These are phyloP conservation scores for Irena cyanogastra DNA, from an alignment of 2,113 vertebrate species.

Conservation along the genomic window DNA sequence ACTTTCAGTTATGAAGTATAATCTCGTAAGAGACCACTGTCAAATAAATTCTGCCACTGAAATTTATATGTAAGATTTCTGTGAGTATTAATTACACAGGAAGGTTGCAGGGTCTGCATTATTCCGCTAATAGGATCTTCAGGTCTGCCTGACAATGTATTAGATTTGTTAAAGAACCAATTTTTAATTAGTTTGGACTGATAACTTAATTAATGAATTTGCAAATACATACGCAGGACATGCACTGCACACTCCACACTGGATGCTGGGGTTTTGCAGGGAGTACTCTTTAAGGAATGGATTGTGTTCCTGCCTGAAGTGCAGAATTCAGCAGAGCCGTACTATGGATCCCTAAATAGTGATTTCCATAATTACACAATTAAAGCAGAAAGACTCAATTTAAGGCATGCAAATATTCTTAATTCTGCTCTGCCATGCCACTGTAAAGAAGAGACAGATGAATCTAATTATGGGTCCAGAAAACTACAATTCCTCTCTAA, in stretches of 20 bases:
- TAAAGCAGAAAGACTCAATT: conserved; percentile 51
- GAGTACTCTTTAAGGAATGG: neutral
- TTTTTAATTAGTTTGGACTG: conserved; percentile 55
- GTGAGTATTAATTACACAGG: conserved; percentile 28
- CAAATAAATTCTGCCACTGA: neutral
- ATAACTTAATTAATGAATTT: conserved; percentile 60
- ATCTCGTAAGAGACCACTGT: neutral
- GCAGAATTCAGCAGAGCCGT: neutral
- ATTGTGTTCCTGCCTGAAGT: neutral
- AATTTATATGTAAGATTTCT: neutral
- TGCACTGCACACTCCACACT: neutral
- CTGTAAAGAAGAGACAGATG: neutral
- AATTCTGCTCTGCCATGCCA: conserved; percentile 19
- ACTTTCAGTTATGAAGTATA: neutral
- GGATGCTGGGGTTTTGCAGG: neutral
- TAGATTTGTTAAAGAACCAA: conserved; percentile 12
- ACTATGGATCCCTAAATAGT: neutral
- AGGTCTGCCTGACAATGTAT: conserved; percentile 28
- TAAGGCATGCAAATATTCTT: conserved; percentile 47
- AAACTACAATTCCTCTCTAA: neutral
- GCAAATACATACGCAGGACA: neutral
- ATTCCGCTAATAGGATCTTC: conserved; percentile 27
- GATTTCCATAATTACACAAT: conserved; percentile 51
- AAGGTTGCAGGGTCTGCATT: conserved; percentile 32
- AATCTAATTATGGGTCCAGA: conserved; percentile 15